Evolutionary conservation across 2,113 vertebrate genomes (phyloP).

Genomic region (Catagonus wagneri): DNA sequence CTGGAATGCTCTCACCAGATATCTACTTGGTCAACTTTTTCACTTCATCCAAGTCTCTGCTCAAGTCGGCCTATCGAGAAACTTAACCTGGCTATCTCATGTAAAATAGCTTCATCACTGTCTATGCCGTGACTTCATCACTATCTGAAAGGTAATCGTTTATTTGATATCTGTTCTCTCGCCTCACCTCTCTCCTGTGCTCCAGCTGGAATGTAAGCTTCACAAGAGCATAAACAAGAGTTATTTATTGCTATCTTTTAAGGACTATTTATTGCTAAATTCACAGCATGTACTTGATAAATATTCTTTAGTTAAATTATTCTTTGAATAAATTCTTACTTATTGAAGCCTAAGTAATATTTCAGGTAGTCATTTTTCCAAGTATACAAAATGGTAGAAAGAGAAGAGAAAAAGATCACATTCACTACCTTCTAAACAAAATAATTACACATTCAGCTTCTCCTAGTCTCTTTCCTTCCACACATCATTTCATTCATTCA

Average conservation of each 20-base stretch:
- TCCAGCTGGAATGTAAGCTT: not conserved
- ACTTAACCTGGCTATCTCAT: not conserved
- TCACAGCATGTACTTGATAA: slow-evolving; percentile 6
- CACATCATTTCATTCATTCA: not conserved
- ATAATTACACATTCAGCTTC: not conserved
- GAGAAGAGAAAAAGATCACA: not conserved
- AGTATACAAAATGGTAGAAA: not conserved
- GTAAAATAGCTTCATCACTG: not conserved
- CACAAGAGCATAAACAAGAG: not conserved
- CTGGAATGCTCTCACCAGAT: not conserved
- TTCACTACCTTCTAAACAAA: slow-evolving; percentile 44
- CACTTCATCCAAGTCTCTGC: not conserved
- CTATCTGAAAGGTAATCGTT: not conserved
- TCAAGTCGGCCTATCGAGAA: not conserved
- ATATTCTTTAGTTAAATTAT: not conserved
- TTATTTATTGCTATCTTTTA: not conserved
- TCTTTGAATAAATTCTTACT: not conserved
- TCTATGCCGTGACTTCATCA: not conserved
- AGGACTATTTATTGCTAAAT: not conserved
- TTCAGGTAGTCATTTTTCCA: not conserved
- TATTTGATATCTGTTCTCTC: not conserved
- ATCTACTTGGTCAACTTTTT: not conserved
- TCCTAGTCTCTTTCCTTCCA: not conserved
- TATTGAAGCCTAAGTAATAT: slow-evolving; percentile 53
- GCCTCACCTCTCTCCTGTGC: not conserved